phyloP scores from a whole-genome alignment of 2,888 invertebrate species.

The Drosophila mercatorum region DNA sequence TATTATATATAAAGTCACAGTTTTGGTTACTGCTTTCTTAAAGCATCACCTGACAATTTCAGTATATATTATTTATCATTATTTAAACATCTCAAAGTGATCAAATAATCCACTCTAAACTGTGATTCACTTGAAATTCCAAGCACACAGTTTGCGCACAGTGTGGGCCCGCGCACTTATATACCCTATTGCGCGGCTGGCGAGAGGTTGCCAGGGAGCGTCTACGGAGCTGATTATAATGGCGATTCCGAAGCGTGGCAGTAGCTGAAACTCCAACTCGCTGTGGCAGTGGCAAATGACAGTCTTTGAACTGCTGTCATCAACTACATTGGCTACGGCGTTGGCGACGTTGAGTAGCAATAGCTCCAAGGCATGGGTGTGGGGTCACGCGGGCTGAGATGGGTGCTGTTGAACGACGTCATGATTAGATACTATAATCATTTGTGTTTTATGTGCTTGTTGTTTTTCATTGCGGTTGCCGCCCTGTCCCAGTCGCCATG shows the following conservation, averaged over 20 bases:
- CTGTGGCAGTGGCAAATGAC: conserved; percentile 63
- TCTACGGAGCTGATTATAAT: conserved; percentile 18
- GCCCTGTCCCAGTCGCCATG: conserved; percentile 50
- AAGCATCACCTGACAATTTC: not conserved
- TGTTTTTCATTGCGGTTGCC: conserved; percentile 67
- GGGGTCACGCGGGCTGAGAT: not conserved
- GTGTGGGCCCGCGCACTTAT: conserved; percentile 20
- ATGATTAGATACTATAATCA: conserved; percentile 82
- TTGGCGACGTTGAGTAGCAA: conserved; percentile 10
- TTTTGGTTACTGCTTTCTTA: not conserved
- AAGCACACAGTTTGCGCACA: conserved; percentile 40
- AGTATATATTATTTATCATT: not conserved
- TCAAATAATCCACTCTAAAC: conserved; percentile 39
- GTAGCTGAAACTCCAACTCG: not conserved
- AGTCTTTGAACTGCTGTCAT: conserved; percentile 79
- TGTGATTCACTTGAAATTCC: conserved; percentile 43
- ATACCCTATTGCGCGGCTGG: not conserved
- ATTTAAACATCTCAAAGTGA: conserved; percentile 1
- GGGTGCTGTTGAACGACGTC: conserved; percentile 59
- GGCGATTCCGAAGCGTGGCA: conserved; percentile 22
- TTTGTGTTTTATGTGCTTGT: conserved; percentile 79
- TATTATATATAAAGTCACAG: not conserved
- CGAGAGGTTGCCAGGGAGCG: conserved; percentile 1
- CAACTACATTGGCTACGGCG: conserved; percentile 69
- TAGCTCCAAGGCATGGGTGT: not conserved